These are phyloP conservation scores for Nebria ingens DNA, from an alignment of 1,140 invertebrate genomes.

Conservation along the genomic window DNA sequence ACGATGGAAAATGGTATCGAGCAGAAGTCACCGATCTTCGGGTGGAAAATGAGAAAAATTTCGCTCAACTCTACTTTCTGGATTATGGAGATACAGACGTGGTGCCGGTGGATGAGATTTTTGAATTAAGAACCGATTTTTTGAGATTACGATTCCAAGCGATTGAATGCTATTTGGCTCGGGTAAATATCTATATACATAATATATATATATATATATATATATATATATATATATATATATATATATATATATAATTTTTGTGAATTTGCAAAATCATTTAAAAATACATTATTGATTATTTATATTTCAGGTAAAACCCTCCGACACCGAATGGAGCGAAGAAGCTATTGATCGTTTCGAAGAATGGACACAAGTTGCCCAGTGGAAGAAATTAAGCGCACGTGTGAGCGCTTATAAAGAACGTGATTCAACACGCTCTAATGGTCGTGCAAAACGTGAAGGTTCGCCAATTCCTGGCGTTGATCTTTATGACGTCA, in stretches of 20 bases:
- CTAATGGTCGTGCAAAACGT: conserved; percentile 31
- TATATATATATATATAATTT: too few species aligned
- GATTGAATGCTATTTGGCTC: conserved; percentile 66
- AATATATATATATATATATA: too few species aligned
- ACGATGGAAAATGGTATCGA: conserved; percentile 61
- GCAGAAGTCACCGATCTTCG: conserved; percentile 46
- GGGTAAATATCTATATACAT: too few species aligned
- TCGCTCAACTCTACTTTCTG: conserved; percentile 61
- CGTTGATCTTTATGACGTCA: conserved; percentile 47
- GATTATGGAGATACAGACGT: conserved; percentile 71
- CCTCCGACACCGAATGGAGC: conserved; percentile 41
- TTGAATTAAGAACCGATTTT: conserved; percentile 61
- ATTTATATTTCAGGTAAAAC: conserved; percentile 27
- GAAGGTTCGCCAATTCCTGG: conserved; percentile 51
- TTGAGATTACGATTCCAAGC: conserved; percentile 62
- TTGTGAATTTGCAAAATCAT: too few species aligned
- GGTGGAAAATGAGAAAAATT: conserved; percentile 41
- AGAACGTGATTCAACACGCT: conserved; percentile 33
- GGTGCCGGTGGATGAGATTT: conserved; percentile 47
- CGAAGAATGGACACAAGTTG: conserved; percentile 50
- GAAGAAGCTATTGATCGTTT: conserved; percentile 56
- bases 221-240: too few species aligned
- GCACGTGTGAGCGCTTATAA: conserved; percentile 58
- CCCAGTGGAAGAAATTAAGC: conserved; percentile 54
- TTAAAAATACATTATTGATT: too few species aligned